phyloP scores from a whole-genome alignment of 1,140 invertebrate genomes.

The Caerostris darwini region DNA sequence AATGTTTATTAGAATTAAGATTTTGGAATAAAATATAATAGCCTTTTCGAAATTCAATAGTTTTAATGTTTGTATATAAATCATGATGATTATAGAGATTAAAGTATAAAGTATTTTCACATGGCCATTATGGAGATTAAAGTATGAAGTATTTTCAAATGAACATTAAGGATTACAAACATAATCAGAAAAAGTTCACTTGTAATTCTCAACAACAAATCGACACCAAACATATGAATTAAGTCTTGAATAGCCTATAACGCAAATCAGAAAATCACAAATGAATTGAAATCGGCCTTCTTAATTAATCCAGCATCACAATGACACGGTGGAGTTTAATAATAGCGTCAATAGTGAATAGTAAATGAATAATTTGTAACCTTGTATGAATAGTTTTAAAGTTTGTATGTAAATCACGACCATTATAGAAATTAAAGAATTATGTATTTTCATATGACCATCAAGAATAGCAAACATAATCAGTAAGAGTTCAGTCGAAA shows the following conservation, averaged over 20 bases:
- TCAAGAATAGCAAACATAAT: neutral
- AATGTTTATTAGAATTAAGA: too few species aligned
- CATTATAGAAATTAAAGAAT: neutral
- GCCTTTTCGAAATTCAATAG: too few species aligned
- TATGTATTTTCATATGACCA: neutral
- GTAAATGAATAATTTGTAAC: too few species aligned
- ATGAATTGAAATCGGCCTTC: neutral
- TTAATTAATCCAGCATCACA: neutral
- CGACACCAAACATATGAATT: neutral
- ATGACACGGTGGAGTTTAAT: neutral
- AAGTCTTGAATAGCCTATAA: too few species aligned
- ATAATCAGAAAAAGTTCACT: neutral
- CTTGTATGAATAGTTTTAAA: too few species aligned
- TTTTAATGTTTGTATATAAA: neutral
- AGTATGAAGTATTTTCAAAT: neutral
- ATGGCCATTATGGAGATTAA: neutral
- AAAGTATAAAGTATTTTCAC: neutral
- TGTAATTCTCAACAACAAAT: neutral
- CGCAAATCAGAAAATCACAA: too few species aligned
- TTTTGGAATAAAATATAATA: too few species aligned
- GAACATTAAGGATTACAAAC: neutral
- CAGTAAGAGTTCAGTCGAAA: neutral
- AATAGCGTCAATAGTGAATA: conserved; percentile 21
- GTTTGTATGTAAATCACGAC: neutral
- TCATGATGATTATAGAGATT: neutral